These are phyloP conservation scores for Phlogophora meticulosa DNA, from an alignment of 2,888 invertebrate species.

Conservation along the genomic window DNA sequence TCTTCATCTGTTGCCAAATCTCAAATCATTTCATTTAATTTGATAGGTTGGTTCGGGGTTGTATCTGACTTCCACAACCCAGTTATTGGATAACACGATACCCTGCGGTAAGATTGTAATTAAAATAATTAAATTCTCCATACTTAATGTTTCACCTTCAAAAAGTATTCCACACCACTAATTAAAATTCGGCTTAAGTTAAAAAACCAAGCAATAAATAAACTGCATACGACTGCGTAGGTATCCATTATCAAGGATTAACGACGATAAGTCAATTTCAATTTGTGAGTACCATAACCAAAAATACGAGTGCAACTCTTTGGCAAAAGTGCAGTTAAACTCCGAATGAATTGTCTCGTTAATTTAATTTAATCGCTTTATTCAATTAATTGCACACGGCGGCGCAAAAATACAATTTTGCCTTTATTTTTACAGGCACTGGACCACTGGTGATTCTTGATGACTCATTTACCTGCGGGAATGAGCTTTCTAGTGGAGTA, in stretches of 20 bases:
- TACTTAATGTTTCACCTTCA: not conserved
- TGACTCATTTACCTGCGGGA: constrained; percentile 56
- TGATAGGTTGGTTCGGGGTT: too few relatives aligned
- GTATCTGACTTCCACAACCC: too few relatives aligned
- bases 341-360: constrained; percentile 65
- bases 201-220: constrained; percentile 7
- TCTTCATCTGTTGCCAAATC: too few relatives aligned
- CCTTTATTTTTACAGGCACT: constrained; percentile 60
- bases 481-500: constrained; percentile 41
- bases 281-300: constrained; percentile 55
- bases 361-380: constrained; percentile 68
- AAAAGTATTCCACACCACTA: not conserved
- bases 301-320: constrained; percentile 63
- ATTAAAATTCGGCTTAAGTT: constrained; percentile 5
- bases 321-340: constrained; percentile 64
- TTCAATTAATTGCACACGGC: constrained; percentile 63
- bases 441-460: constrained; percentile 54
- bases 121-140: too few relatives aligned
- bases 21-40: too few relatives aligned
- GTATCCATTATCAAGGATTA: constrained; percentile 44
- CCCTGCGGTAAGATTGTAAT: too few relatives aligned
- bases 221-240: not conserved
- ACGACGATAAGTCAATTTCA: constrained; percentile 60
- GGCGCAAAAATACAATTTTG: constrained; percentile 62
- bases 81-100: too few relatives aligned